Percentiles rank a stretch among this genome's conserved stretches.
These are phyloP conservation scores for Hemithea aestivaria DNA, from an alignment of 2,888 invertebrate genomes.

Conservation along the genomic window DNA sequence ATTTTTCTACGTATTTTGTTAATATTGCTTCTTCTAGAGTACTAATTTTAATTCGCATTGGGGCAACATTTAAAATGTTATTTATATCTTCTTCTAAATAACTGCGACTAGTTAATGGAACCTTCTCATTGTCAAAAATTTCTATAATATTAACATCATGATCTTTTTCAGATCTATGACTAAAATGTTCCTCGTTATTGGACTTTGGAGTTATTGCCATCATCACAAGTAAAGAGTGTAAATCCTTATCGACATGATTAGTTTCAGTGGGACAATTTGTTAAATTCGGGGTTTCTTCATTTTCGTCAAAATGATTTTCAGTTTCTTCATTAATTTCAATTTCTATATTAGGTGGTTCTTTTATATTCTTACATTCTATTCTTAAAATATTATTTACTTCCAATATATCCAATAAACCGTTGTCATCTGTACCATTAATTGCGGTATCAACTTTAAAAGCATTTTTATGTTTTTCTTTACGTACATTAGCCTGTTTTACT, in stretches of 20 bases:
- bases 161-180: conserved; percentile 9
- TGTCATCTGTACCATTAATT: conserved; percentile 25
- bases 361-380: conserved; percentile 33
- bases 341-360: conserved; percentile 14
- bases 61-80: conserved; percentile 46
- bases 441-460: conserved; percentile 2
- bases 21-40: conserved; percentile 38
- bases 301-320: conserved; percentile 8
- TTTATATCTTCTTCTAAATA: conserved; percentile 25
- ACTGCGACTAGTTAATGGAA: conserved; percentile 6
- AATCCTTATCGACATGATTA: conserved; percentile 34
- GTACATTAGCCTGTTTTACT: conserved; percentile 22
- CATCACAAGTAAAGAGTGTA: conserved; percentile 59
- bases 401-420: not conserved
- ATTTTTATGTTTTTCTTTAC: conserved; percentile 16
- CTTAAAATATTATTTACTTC: conserved; percentile 22
- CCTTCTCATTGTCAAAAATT: conserved; percentile 4
- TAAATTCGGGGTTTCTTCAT: conserved; percentile 12
- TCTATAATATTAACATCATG: conserved; percentile 19
- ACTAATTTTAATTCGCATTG: conserved; percentile 42
- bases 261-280: conserved; percentile 6
- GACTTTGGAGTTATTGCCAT: conserved; percentile 52
- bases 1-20: conserved; percentile 54
- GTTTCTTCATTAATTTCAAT: conserved; percentile 13
- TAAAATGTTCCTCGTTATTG: conserved; percentile 27